Base-by-base conservation (phyloP, 2,797 vertebrate genomes). In the Anas bahamensis region DNA sequence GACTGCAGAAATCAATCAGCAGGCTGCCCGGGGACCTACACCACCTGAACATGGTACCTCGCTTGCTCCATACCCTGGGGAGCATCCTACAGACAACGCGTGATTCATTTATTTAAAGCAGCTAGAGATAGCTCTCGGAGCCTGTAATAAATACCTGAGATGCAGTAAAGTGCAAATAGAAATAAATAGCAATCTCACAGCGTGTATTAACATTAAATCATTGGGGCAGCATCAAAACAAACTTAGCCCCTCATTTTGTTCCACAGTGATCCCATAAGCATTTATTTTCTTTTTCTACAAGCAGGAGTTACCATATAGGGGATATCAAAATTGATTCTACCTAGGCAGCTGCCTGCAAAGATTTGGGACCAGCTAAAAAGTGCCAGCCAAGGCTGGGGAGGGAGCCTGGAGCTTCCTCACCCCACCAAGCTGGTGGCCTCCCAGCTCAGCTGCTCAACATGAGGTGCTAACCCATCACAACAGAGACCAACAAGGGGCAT, bases 81-180 rank as follows among this genome's bases (percentile, higher is more conserved):
- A 42, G 35, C 22, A 53, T 78, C 63, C 89, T 52, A 7, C 17
- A 57, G 83, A 65, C 56, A 82, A 55, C 59, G 44, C 52, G 61
- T 72, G 83, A 94, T 93, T 94, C 85, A 93, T 92, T 95, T 79
- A 53, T 83, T 83, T 44, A 17, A 86, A 90, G 86, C 41, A 91
- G 55, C 72, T 28, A 48, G 55, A 82, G 35, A 9, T 46, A 23
- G 24, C 23, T 81, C 52, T 66, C 52, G 17, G 66, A 94, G 68
- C 46, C 48, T 56, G 37, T 29, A 86, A 91, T 68, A 93, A 91
- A 93, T n/a, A 68, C 65, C 3, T 29, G 48, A 87, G 44, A 68
- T 57, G 46, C 66, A 87, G 85, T 56, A 55, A 87, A 85, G 56
- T 39, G n/a, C 55, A 70, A 64, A 88, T 2, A 70, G 31, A 39